Base-by-base conservation (phyloP, 2,888 invertebrate species). In the Orchesellides sinensis region DNA sequence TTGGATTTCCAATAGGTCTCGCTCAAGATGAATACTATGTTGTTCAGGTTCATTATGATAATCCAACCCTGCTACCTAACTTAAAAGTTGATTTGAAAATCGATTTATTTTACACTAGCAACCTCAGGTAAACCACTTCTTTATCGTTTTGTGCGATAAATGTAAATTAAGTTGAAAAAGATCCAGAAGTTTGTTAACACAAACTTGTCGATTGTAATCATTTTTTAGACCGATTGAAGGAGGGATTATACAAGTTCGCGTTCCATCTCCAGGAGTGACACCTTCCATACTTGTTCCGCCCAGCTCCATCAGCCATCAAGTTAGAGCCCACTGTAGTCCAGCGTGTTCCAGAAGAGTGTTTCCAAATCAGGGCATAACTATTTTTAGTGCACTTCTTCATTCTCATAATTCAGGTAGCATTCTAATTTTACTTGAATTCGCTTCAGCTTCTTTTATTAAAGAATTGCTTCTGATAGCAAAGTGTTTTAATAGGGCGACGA, bases 231-330 rank as follows among this genome's bases (percentile, higher is more conserved):
- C 61, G 0, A 5, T 69, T 17, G 82, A 75, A 25, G 82, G 40
- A 2, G 82, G 69, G 5, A 23, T 82, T 23, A n/a, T 82, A n/a
- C 40, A 19, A 0, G n/a, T 74, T n/a, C 21, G 82, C 0, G 75
- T 75, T 27, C 19, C 27, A 10, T 14, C 32, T 3, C 82, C 82
- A 0, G 82, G 82, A 0, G 3, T 29, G 14, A 32, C 66, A 0
- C 74, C 69, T 0, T 74, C 82, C 0, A 6, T 75, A 17, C 49
- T 82, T 0, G 21, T 82, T 1, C 84, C 84, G n/a, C 84, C 82
- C 0, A 61, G 27, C n/a, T 27, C 81, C 10, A 49, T 70, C 17
- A 29, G 49, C 12, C 73, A 81, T 17, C 21, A 29, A 61, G 66
- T 78, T 27, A 56, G 63, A 4, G 84, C 78, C 0, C 72, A 73